Evolutionary conservation across 2,888 invertebrate genomes (phyloP), one percentile per base, ranked within the genome.

Genomic region (Salpingus planirostris): DNA sequence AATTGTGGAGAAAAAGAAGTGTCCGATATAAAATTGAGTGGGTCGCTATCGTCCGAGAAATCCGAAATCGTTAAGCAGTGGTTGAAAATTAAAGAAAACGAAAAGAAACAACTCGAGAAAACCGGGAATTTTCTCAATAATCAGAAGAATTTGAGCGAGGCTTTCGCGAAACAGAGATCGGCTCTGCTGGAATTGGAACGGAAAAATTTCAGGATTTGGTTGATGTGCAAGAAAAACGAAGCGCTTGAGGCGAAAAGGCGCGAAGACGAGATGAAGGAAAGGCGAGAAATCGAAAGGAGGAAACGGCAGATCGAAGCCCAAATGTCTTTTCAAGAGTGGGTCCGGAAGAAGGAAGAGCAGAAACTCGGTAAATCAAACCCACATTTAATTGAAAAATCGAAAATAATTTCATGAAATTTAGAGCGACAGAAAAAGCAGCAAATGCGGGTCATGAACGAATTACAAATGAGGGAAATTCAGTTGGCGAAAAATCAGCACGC

Each of bases 321-420:
- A 21, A 32, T 55, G 3, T 50, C 44, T 26, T 63, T 49, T 46
- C 52, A 57, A 21, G 33, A 55, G 23, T 79, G 79, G 79, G 60
- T 69, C 14, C 66, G 66, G 27, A 72, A 65, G 44, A 79, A 79
- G 42, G 71, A 74, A 31, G 70, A 73, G 34, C 64, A 67, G 7
- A 67, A 71, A 33, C 71, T 75, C 66, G 68, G n/a, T n/a, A n/a
- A n/a, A n/a, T n/a, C n/a, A n/a, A n/a, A n/a, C n/a, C n/a, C n/a
- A n/a, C n/a, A n/a, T n/a, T n/a, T n/a, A n/a, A n/a, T n/a, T n/a
- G n/a, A n/a, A n/a, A n/a, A n/a, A n/a, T n/a, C n/a, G n/a, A n/a
- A n/a, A n/a, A n/a, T n/a, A n/a, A n/a, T n/a, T n/a, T n/a, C n/a
- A n/a, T n/a, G n/a, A 59, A 33, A 59, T n/a, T n/a, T n/a, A n/a